These are phyloP conservation scores for Heterotis niloticus DNA, from an alignment of 2,113 vertebrate genomes.

Conservation along the genomic window DNA sequence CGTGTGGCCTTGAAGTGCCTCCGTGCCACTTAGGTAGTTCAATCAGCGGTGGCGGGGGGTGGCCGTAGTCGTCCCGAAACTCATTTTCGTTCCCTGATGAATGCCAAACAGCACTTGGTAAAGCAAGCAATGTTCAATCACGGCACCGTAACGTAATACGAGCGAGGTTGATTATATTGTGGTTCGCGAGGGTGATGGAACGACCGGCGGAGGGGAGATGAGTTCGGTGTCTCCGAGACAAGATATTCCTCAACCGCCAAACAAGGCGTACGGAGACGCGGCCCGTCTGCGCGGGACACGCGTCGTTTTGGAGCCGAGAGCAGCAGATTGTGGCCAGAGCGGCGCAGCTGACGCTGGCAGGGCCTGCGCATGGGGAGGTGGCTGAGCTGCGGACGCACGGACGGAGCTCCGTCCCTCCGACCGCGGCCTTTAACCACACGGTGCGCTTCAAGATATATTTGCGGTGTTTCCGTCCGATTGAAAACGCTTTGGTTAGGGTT, in stretches of 20 bases:
- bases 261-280: background rate
- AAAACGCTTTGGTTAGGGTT: too few species aligned
- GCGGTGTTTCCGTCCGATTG: too few species aligned
- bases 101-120: background rate
- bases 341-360: too few species aligned
- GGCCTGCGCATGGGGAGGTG: too few species aligned
- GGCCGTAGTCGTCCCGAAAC: background rate
- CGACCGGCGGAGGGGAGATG: background rate
- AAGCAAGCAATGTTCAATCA: conserved; percentile 2
- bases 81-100: background rate
- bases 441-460: too few species aligned
- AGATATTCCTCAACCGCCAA: background rate
- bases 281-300: background rate
- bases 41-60: background rate
- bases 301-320: background rate
- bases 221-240: background rate
- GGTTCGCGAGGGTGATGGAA: background rate
- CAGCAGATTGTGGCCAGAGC: background rate
- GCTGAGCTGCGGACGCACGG: too few species aligned
- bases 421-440: too few species aligned
- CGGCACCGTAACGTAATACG: background rate
- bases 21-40: background rate
- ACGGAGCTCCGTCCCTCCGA: too few species aligned
- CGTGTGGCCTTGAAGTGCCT: conserved; percentile 2
- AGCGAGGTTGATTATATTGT: conserved; percentile 4